These are phyloP conservation scores for Crematogaster levior DNA, from an alignment of 2,888 invertebrate species.

Conservation along the genomic window DNA sequence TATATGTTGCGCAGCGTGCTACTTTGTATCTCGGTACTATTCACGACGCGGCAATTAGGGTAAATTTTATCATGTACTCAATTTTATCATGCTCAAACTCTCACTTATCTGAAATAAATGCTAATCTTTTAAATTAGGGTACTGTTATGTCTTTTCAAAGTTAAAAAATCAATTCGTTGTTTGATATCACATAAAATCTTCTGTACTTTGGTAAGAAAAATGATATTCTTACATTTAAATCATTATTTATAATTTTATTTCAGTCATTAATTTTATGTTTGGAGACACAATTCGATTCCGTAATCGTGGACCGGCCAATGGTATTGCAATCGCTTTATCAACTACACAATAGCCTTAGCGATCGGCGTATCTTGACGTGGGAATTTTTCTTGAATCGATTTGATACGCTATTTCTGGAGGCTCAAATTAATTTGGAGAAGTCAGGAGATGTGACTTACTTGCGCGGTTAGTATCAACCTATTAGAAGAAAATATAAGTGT, in stretches of 20 bases:
- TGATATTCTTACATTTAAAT: neutral
- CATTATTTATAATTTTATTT: constrained; percentile 57
- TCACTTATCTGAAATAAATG: neutral
- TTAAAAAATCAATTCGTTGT: neutral
- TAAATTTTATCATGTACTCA: constrained; percentile 82
- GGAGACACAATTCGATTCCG: constrained; percentile 99
- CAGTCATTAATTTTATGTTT: constrained; percentile 96
- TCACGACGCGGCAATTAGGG: constrained; percentile 95
- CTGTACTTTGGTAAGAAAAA: neutral
- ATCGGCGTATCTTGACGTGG: constrained; percentile 96
- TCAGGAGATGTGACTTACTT: constrained; percentile 93
- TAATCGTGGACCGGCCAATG: constrained; percentile 98
- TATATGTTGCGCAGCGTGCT: constrained; percentile 97
- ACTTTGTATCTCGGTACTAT: constrained; percentile 97
- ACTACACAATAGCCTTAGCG: constrained; percentile 96
- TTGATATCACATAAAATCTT: neutral
- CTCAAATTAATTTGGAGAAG: constrained; percentile 96
- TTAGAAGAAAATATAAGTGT: neutral
- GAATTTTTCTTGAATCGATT: constrained; percentile 99
- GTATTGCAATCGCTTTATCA: constrained; percentile 98
- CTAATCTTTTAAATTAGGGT: neutral
- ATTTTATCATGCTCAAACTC: neutral
- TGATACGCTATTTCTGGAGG: constrained; percentile 97
- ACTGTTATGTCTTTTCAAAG: neutral
- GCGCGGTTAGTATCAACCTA: constrained; percentile 87